phyloP scores from a whole-genome alignment of 2,113 vertebrate genomes.

The Hyla sarda region DNA sequence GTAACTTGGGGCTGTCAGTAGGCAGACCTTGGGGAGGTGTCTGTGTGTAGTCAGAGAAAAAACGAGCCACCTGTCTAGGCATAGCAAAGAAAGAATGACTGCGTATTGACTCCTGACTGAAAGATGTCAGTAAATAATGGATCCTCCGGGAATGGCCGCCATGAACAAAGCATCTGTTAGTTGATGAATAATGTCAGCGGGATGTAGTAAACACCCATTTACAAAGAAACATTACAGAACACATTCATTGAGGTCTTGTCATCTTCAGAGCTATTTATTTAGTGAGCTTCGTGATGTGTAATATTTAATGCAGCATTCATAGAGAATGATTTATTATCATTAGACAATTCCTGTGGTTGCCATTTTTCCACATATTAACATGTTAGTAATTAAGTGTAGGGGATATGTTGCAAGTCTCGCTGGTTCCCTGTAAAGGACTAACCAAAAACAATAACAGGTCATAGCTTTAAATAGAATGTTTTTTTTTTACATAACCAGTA shows the following conservation, averaged over 20 bases:
- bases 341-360: not conserved
- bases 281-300: not conserved
- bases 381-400: conserved; percentile 30
- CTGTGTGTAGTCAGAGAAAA: conserved; percentile 58
- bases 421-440: not conserved
- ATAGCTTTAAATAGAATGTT: not conserved
- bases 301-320: not conserved
- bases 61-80: conserved; percentile 64
- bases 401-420: conserved; percentile 7
- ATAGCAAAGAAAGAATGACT: conserved; percentile 58
- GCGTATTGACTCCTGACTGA: conserved; percentile 63
- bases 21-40: conserved; percentile 61
- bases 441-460: not conserved
- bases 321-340: not conserved
- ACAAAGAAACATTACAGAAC: conserved; percentile 25
- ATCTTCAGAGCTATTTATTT: conserved; percentile 38
- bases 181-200: conserved; percentile 51
- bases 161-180: conserved; percentile 65
- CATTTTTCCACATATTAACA: conserved; percentile 25
- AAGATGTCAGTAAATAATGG: conserved; percentile 60
- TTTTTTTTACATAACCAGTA: not conserved
- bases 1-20: conserved; percentile 59
- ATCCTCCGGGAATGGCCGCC: conserved; percentile 51
- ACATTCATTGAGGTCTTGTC: conserved; percentile 45
- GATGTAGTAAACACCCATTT: conserved; percentile 51